These are phyloP conservation scores for Furcula furcula DNA, from an alignment of 2,888 invertebrate genomes.

Conservation along the genomic window DNA sequence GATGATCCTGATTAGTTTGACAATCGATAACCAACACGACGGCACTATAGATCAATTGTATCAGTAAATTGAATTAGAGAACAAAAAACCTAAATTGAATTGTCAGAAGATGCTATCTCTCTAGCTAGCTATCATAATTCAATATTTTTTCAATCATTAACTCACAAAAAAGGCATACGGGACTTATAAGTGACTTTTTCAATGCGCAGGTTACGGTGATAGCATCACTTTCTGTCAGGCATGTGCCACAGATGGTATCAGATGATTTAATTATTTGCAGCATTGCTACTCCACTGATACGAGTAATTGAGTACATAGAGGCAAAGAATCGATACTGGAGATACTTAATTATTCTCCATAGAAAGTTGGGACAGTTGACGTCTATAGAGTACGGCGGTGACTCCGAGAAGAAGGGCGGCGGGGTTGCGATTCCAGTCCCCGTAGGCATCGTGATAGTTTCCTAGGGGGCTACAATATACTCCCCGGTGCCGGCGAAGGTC, in stretches of 20 bases:
- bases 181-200: neutral
- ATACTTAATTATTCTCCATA: neutral
- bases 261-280: slow-evolving; percentile 2
- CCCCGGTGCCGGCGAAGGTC: no score
- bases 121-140: neutral
- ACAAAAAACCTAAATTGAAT: neutral
- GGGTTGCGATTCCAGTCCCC: no score
- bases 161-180: neutral
- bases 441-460: no score
- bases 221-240: slow-evolving; percentile 34
- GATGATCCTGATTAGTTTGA: no score
- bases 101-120: neutral
- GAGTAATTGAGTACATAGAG: neutral
- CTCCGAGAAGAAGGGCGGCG: no score
- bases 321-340: neutral
- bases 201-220: slow-evolving; percentile 19
- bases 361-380: no score
- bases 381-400: no score
- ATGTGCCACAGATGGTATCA: slow-evolving; percentile 28
- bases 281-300: neutral
- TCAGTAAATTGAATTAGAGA: no score
- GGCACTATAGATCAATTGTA: no score
- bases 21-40: no score
- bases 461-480: no score
- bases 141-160: no score